phyloP scores from a whole-genome alignment of 2,888 invertebrate species.

The Nephrocerus scutellatus region DNA sequence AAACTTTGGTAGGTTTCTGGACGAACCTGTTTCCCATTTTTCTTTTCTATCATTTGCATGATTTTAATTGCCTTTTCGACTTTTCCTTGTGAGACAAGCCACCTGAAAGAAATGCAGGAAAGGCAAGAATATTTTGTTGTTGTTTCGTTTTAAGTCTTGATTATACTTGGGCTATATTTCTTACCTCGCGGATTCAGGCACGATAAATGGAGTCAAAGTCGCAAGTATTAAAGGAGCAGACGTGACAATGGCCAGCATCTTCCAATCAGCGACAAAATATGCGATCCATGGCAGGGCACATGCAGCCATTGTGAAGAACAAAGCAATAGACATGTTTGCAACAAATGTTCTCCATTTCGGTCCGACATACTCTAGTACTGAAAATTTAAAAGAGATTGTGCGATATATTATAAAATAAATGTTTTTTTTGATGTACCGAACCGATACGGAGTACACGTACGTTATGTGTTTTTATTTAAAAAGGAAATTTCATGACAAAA shows the following conservation, averaged over 20 bases:
- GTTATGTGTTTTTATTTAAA: no score
- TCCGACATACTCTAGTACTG: conserved; percentile 82
- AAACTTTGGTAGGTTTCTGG: conserved; percentile 68
- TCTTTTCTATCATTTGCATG: conserved; percentile 69
- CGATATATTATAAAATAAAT: not conserved
- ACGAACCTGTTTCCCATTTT: conserved; percentile 69
- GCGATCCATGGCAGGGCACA: conserved; percentile 80
- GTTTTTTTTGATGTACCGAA: not conserved
- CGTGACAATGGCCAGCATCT: conserved; percentile 66
- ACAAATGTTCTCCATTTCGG: conserved; percentile 86
- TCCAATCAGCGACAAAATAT: conserved; percentile 72
- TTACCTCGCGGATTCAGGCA: conserved; percentile 80
- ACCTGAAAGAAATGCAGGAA: no score
- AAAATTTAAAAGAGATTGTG: conserved; percentile 28
- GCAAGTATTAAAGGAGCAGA: conserved; percentile 70
- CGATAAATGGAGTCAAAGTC: conserved; percentile 65
- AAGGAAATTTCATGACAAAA: no score
- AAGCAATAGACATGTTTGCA: conserved; percentile 83
- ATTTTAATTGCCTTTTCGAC: conserved; percentile 71
- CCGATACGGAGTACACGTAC: not conserved
- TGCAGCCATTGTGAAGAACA: conserved; percentile 78
- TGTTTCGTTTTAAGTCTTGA: conserved; percentile 4
- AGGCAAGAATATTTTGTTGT: no score
- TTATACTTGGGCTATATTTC: no score
- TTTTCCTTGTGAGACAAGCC: conserved; percentile 81